Evolutionary conservation across 1,140 invertebrate species (phyloP).

Genomic region (Lepidurus arcticus): DNA sequence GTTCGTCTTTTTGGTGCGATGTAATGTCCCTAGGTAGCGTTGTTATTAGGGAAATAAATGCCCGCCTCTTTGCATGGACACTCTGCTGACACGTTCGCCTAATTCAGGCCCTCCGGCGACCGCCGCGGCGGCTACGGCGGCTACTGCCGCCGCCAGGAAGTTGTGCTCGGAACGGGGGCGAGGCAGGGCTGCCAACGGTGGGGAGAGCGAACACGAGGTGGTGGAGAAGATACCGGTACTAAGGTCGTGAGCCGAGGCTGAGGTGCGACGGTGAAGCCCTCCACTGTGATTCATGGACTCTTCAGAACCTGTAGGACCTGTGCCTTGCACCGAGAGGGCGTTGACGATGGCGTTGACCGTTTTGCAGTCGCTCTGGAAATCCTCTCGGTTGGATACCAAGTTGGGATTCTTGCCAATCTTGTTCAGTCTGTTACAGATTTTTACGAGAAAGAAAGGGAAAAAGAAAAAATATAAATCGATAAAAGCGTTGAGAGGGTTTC

Average conservation of each 20-base stretch:
- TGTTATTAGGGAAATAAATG: not conserved
- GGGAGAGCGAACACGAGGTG: constrained; percentile 23
- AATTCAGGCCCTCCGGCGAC: constrained; percentile 12
- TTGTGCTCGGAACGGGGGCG: constrained; percentile 34
- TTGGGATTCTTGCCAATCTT: constrained; percentile 98
- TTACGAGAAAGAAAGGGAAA: not conserved
- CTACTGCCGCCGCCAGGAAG: constrained; percentile 27
- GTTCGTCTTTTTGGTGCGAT: not conserved
- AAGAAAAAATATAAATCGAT: constrained; percentile 33
- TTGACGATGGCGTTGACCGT: constrained; percentile 86
- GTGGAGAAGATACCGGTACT: constrained; percentile 25
- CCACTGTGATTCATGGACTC: constrained; percentile 34
- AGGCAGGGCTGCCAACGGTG: constrained; percentile 19
- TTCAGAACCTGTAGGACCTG: constrained; percentile 33
- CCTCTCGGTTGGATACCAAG: constrained; percentile 83
- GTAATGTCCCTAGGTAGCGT: not conserved
- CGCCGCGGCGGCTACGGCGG: constrained; percentile 29
- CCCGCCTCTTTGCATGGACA: constrained; percentile 27
- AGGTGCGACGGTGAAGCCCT: constrained; percentile 16
- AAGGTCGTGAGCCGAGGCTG: constrained; percentile 22
- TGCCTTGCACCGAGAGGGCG: constrained; percentile 75
- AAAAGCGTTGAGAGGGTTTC: not conserved
- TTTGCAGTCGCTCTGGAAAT: constrained; percentile 65
- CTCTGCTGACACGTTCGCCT: constrained; percentile 17
- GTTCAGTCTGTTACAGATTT: constrained; percentile 64